Conservation (phyloP, 2,113 vertebrate genomes). For the Cynocephalus volans region DNA sequence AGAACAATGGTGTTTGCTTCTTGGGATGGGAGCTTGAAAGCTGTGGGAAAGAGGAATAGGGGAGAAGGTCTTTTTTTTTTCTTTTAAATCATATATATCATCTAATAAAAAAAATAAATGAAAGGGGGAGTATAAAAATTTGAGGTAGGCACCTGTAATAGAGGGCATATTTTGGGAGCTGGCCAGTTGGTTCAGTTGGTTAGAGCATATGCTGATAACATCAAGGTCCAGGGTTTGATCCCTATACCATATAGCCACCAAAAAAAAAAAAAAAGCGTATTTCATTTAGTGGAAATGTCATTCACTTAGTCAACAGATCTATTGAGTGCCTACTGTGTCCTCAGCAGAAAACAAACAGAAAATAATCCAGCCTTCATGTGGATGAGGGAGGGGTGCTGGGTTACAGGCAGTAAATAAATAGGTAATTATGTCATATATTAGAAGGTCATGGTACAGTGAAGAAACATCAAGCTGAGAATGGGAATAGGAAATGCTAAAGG, state of each 20-base stretch:
- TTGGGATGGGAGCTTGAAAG: neutral
- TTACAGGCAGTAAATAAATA: neutral
- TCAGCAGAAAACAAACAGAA: neutral
- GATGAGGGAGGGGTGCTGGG: neutral
- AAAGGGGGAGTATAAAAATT: conserved; percentile 12
- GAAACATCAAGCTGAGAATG: neutral
- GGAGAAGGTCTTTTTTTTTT: neutral
- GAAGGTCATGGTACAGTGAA: neutral
- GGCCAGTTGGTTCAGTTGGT: too few relatives aligned
- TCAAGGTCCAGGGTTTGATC: too few relatives aligned
- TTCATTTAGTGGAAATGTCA: conserved; percentile 33
- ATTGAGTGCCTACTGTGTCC: neutral
- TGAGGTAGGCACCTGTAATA: neutral
- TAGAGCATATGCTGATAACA: too few relatives aligned
- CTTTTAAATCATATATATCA: neutral
- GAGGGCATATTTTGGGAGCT: neutral
- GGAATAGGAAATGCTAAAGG: neutral
- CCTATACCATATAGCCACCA: too few relatives aligned
- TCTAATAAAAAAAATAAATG: neutral
- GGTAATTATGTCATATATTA: neutral
- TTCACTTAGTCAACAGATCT: neutral
- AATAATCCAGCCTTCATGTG: neutral
- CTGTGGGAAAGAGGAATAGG: neutral
- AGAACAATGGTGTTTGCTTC: neutral
- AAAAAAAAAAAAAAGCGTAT: too few relatives aligned